These are phyloP conservation scores for Coregonus suidteri DNA, from an alignment of 2,797 vertebrate genomes.

Conservation along the genomic window DNA sequence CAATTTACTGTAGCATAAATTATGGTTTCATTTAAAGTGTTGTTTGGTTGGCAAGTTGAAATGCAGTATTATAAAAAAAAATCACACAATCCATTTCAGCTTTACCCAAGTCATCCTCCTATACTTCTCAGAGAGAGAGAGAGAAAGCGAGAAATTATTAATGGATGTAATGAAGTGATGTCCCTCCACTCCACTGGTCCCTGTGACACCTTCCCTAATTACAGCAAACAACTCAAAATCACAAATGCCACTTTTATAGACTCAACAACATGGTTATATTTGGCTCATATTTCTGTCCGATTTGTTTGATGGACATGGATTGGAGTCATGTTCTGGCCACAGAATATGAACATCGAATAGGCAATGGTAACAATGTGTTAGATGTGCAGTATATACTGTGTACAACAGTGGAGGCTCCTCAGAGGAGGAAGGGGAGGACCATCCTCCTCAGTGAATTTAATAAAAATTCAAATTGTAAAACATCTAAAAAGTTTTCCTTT, in stretches of 20 bases:
- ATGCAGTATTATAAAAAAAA: constrained; percentile 59
- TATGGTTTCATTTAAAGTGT: constrained; percentile 38
- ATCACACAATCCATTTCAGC: constrained; percentile 55
- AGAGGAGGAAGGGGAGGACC: too few relatives aligned
- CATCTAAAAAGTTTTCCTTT: too few relatives aligned
- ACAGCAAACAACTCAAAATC: constrained; percentile 65
- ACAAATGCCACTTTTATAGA: constrained; percentile 58
- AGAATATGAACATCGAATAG: too few relatives aligned
- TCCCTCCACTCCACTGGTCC: constrained; percentile 58
- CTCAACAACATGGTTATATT: background rate
- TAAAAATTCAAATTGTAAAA: too few relatives aligned
- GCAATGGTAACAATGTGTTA: too few relatives aligned
- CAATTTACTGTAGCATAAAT: background rate
- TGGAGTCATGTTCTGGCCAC: too few relatives aligned
- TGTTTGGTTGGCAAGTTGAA: constrained; percentile 60
- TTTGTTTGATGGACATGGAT: too few relatives aligned
- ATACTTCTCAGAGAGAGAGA: constrained; percentile 36
- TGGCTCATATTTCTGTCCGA: too few relatives aligned
- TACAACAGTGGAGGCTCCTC: too few relatives aligned
- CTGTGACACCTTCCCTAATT: constrained; percentile 61
- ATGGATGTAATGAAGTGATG: constrained; percentile 74
- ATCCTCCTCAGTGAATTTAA: too few relatives aligned
- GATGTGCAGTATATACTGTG: too few relatives aligned
- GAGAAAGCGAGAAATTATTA: constrained; percentile 66
- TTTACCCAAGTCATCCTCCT: constrained; percentile 40